These are phyloP conservation scores for Bufotes viridis DNA, from an alignment of 2,797 vertebrate species.

Conservation along the genomic window DNA sequence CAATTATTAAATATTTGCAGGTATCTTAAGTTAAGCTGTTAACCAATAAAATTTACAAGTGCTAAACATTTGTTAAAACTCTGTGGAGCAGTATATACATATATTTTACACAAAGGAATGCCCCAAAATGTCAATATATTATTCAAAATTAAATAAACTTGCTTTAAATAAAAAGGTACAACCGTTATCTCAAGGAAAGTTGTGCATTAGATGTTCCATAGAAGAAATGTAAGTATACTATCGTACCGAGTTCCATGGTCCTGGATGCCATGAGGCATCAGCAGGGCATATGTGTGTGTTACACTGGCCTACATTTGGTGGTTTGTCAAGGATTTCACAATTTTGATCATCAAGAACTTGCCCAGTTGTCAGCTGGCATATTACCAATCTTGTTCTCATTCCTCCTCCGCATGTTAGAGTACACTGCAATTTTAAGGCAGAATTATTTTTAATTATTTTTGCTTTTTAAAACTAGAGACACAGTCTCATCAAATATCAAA, in stretches of 20 bases:
- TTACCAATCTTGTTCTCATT: conserved; percentile 87
- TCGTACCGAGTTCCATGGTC: conserved; percentile 96
- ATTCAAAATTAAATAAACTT: conserved; percentile 56
- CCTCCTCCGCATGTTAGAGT: conserved; percentile 90
- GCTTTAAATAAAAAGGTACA: conserved; percentile 45
- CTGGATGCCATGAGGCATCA: conserved; percentile 89
- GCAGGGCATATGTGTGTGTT: conserved; percentile 86
- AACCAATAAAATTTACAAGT: conserved; percentile 54
- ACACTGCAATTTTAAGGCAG: conserved; percentile 77
- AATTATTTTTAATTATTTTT: not conserved
- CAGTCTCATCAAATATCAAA: no score
- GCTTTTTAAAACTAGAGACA: not conserved
- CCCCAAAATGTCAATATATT: conserved; percentile 48
- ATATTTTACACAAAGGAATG: conserved; percentile 49
- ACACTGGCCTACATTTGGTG: conserved; percentile 84
- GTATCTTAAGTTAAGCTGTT: conserved; percentile 33
- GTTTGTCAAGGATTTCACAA: conserved; percentile 91
- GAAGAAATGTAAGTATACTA: conserved; percentile 74
- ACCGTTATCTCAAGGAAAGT: conserved; percentile 55
- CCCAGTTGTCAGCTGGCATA: conserved; percentile 88
- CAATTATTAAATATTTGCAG: conserved; percentile 23
- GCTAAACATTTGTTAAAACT: conserved; percentile 38
- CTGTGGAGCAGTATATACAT: conserved; percentile 35
- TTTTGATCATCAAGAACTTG: conserved; percentile 87
- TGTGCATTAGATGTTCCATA: conserved; percentile 57